Evolutionary conservation across 2,888 invertebrate genomes (phyloP).

Genomic region (Eucriotettix oculatus): DNA sequence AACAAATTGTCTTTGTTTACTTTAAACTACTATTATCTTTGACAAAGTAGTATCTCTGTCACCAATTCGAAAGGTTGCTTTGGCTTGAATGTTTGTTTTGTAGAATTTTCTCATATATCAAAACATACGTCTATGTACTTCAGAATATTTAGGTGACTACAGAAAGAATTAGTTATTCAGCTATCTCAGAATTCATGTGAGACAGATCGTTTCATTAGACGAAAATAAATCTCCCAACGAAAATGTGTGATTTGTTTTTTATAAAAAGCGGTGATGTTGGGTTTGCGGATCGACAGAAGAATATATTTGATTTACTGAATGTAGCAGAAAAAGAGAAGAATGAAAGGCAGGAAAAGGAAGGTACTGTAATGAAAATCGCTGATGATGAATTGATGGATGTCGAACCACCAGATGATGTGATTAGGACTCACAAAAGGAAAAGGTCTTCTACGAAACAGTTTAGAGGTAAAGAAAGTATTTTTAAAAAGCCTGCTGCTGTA

Average conservation of each 20-base stretch:
- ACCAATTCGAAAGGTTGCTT: too few species aligned
- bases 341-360: constrained; percentile 15
- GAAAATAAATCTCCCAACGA: too few species aligned
- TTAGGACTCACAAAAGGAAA: constrained; percentile 16
- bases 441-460: constrained; percentile 38
- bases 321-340: constrained; percentile 41
- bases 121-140: too few species aligned
- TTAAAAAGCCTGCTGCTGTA: constrained; percentile 51
- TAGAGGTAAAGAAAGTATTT: constrained; percentile 60
- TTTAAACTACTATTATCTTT: too few species aligned
- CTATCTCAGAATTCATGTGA: too few species aligned
- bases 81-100: too few species aligned
- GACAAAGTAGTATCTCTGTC: too few species aligned
- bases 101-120: too few species aligned
- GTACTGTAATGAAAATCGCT: background rate
- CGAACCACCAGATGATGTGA: background rate
- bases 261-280: constrained; percentile 19
- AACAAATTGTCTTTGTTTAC: too few species aligned
- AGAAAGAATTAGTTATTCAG: too few species aligned
- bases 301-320: constrained; percentile 49
- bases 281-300: constrained; percentile 43
- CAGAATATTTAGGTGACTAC: too few species aligned
- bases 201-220: too few species aligned
- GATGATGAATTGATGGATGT: background rate
- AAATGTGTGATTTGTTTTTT: constrained; percentile 1